Evolutionary conservation across 1,140 invertebrate species (phyloP), one percentile per base, ranked within the genome.

Genomic region (Macrobrachium nipponense): DNA sequence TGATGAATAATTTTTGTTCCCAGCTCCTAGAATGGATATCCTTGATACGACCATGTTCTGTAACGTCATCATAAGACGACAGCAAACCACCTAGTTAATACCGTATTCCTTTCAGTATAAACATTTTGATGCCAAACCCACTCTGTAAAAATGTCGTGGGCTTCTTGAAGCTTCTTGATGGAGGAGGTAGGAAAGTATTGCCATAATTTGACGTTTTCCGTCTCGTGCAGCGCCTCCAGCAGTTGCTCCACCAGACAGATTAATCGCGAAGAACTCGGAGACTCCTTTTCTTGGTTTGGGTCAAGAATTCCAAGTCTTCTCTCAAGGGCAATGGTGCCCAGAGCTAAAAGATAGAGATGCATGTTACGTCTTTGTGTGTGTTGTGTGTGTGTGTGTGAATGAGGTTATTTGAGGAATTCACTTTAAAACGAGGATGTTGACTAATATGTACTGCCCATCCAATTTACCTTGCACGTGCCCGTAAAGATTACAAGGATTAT

Each of bases 141-240:
- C 82, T 85, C 76, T 3, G 64, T 85, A 20, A 85, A 85, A 61
- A 85, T 76, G 20, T 60, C 72, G 27, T 85, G 82, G 8, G 84
- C 84, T 20, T 86, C 66, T 68, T 75, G 77, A 10, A 86, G 70
- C 36, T 68, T 78, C 77, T 36, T 80, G 36, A 86, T 86, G 78
- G 77, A 80, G 11, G 64, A 23, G 12, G 83, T 86, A 36, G 83
- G 83, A 60, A 86, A 86, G 70, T 86, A 86, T 78, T 86, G 77
- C 84, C 84, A 86, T 36, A 86, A n/a, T 18, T 86, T 86, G 5
- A 86, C 68, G 59, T 86, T 86, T 43, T 86, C 84, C 0, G 84
- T 86, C 27, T 86, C 77, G 59, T 86, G 78, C 12, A 86, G 70
- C 8, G 84, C 76, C 18, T 20, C 68, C 23, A 86, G 77, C 11